A percentile compares a stretch with the other conserved stretches of the same genome.
Conservation (phyloP, 2,113 vertebrate species). For the Neoarius graeffei region DNA sequence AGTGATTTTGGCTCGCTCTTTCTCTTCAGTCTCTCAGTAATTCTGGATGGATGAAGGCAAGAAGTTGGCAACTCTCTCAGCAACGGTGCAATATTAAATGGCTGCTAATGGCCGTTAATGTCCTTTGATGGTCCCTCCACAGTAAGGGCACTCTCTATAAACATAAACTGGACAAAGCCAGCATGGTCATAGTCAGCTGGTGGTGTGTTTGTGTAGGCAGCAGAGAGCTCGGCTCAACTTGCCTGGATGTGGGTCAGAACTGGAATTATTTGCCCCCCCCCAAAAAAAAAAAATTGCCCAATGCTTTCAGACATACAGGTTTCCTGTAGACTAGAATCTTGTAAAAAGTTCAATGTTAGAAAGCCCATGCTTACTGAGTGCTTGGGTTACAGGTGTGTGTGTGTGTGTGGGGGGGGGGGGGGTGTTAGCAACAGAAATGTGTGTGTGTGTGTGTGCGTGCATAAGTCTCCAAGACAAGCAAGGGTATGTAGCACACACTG, state of each 20-base stretch:
- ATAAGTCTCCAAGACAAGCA: constrained; percentile 52
- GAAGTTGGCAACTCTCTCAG: constrained; percentile 24
- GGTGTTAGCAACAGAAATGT: constrained; percentile 41
- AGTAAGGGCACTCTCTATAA: constrained; percentile 21
- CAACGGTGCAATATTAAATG: constrained; percentile 39
- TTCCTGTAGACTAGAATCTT: constrained; percentile 56
- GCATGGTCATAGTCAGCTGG: neutral
- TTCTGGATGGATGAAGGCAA: constrained; percentile 36
- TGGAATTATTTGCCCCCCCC: constrained; percentile 30
- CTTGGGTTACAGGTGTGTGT: constrained; percentile 51
- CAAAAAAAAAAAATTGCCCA: constrained; percentile 39
- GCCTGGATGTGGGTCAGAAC: constrained; percentile 56
- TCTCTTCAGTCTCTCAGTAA: constrained; percentile 11
- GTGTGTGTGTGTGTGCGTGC: constrained; percentile 49
- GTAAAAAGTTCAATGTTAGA: constrained; percentile 60
- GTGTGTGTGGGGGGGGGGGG: constrained; percentile 37
- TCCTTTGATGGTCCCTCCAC: constrained; percentile 27
- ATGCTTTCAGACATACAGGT: constrained; percentile 25
- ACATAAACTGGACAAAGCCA: constrained; percentile 19
- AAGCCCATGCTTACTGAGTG: constrained; percentile 51
- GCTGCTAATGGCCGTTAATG: constrained; percentile 53
- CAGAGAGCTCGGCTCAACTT: constrained; percentile 46
- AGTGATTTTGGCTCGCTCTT: constrained; percentile 13
- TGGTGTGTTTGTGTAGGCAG: constrained; percentile 56
- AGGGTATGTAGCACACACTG: constrained; percentile 49